phyloP scores from a whole-genome alignment of 2,113 vertebrate genomes.

The Chaetodon trifascialis region DNA sequence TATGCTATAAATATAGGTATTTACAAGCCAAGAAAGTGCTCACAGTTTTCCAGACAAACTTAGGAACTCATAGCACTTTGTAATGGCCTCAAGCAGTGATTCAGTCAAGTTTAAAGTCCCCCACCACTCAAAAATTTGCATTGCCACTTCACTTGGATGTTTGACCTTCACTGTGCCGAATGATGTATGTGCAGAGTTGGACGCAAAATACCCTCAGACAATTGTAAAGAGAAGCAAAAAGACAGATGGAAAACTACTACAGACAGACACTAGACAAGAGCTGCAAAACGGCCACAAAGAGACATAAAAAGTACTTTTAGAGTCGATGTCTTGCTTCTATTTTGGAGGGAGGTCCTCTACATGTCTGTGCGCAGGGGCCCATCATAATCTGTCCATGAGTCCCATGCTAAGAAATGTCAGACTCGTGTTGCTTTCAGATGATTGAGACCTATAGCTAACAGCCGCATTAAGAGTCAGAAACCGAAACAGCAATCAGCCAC shows the following conservation, averaged over 20 bases:
- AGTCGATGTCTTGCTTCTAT: not conserved
- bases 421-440: not conserved
- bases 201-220: not conserved
- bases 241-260: not conserved
- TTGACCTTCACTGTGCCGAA: conserved; percentile 19
- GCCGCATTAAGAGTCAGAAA: conserved; percentile 20
- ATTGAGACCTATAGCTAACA: not conserved
- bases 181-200: conserved; percentile 12
- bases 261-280: not conserved
- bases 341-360: not conserved
- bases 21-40: not conserved
- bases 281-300: not conserved
- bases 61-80: not conserved
- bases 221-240: not conserved
- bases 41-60: not conserved
- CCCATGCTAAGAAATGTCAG: not conserved
- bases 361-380: not conserved
- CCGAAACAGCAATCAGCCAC: not conserved
- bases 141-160: conserved; percentile 7
- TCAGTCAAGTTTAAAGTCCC: conserved; percentile 5
- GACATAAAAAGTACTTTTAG: too few species aligned
- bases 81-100: conserved; percentile 21
- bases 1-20: fast-evolving
- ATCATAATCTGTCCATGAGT: not conserved
- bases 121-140: not conserved